Base-by-base conservation (phyloP, 2,797 vertebrate species). In the Rhinoraja longicauda region DNA sequence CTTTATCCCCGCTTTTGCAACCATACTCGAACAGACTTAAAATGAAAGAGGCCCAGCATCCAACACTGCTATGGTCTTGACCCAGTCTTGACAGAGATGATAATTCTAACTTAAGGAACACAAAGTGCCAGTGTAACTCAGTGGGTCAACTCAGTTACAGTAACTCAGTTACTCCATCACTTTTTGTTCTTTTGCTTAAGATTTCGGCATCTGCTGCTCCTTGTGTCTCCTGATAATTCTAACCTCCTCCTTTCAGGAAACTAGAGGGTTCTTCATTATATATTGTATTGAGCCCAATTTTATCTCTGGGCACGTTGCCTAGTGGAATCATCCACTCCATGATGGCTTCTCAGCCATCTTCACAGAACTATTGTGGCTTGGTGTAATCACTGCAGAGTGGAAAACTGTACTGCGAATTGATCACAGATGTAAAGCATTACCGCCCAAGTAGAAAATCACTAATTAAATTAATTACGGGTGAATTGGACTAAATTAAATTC, bases 371-470 rank as follows among this genome's bases (percentile, higher is more conserved):
- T 45, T 4, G 67, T n/a, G 39, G 39, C 70, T 39, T 73, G 64
- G 90, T 64, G 70, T 72, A 26, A 45, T 39, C 24, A 91, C 36
- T 73, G 9, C 39, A 24, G 1, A 53, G 4, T 91, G 10, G 36
- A 45, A 70, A 21, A 19, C 70, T 72, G 90, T 24, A 73, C 32
- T 70, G 12, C 53, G 36, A 91, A 91, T 91, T 29, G 64, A 45
- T 91, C 67, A 53, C 90, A 91, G 90, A 72, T 91, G 90, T 73
- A 91, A 91, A 45, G 67, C 90, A 91, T 91, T 91, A 91, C 62
- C 36, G 36, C 39, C 67, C 64, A 91, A 73, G 32, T 91, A 73
- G 90, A 73, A 91, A 73, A 91, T 72, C 8, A 72, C 90, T 67
- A 91, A 70, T 91, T 91, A 45, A 73, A 45, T 64, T 73, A 91